A percentile compares a stretch with the other conserved stretches of the same genome.
phyloP scores from a whole-genome alignment of 2,888 invertebrate genomes.

The Athetis lepigone region DNA sequence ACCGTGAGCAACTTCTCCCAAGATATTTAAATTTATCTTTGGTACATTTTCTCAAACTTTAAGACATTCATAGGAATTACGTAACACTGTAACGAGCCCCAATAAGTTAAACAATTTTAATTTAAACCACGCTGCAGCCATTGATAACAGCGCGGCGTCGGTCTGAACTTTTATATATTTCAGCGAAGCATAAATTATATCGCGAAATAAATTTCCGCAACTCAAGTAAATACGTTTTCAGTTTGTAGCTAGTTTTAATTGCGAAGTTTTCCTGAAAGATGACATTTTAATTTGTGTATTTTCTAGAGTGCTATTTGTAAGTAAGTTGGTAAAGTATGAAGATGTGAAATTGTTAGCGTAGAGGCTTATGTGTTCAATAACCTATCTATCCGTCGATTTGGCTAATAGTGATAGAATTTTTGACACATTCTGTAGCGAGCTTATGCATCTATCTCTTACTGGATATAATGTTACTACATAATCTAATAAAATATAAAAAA shows the following conservation, averaged over 20 bases:
- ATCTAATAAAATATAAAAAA: no score
- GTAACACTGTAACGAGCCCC: neutral
- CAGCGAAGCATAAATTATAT: neutral
- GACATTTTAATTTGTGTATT: constrained; percentile 1
- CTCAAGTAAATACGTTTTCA: constrained; percentile 8
- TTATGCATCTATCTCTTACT: no score
- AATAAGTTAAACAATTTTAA: neutral
- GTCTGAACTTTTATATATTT: constrained; percentile 3
- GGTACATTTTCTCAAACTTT: neutral
- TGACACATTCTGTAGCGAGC: no score
- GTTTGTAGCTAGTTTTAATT: constrained; percentile 22
- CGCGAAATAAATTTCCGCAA: constrained; percentile 1
- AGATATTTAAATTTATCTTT: no score
- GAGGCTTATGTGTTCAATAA: no score
- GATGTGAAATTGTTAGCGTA: neutral
- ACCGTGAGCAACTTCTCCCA: no score
- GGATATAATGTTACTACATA: no score
- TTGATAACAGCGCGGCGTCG: neutral
- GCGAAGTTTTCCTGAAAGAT: constrained; percentile 24
- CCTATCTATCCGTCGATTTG: no score
- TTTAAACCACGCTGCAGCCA: constrained; percentile 1
- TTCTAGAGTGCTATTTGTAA: neutral
- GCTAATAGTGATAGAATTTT: no score
- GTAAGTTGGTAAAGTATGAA: neutral
- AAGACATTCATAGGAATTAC: no score